Conservation (phyloP, 2,888 invertebrate species). For the Eustalomyia histrio region DNA sequence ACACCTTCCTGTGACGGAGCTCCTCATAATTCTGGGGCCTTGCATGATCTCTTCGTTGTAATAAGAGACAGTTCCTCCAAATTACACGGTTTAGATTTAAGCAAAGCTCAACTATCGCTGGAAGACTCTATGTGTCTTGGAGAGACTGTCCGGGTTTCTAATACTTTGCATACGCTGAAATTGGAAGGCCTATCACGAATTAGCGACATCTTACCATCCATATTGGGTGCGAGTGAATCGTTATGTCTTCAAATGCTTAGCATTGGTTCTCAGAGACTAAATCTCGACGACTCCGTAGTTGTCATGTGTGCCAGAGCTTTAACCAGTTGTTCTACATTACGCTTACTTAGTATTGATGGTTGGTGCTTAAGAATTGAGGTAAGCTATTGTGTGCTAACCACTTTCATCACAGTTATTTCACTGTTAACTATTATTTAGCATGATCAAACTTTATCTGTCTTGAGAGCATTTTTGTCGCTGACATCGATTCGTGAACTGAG, state of each 20-base stretch:
- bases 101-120: slow-evolving; percentile 81
- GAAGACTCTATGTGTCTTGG: slow-evolving; percentile 82
- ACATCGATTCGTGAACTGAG: slow-evolving; percentile 81
- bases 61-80: slow-evolving; percentile 80
- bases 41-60: slow-evolving; percentile 75
- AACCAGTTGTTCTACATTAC: slow-evolving; percentile 79
- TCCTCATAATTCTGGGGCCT: slow-evolving; percentile 73
- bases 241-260: slow-evolving; percentile 81
- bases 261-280: slow-evolving; percentile 81
- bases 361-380: slow-evolving; percentile 82
- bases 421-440: slow-evolving; percentile 62
- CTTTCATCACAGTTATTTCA: background rate
- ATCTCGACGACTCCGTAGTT: slow-evolving; percentile 80
- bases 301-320: slow-evolving; percentile 72
- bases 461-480: slow-evolving; percentile 80
- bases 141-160: slow-evolving; percentile 81
- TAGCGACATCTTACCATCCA: slow-evolving; percentile 81
- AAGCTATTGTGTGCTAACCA: slow-evolving; percentile 53
- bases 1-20: slow-evolving; percentile 81
- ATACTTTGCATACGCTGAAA: slow-evolving; percentile 81
- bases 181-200: slow-evolving; percentile 81
- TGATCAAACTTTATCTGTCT: slow-evolving; percentile 78
- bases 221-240: slow-evolving; percentile 81
- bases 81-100: slow-evolving; percentile 81
- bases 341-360: slow-evolving; percentile 81